These are phyloP conservation scores for Drosophila nigromelanica DNA, from an alignment of 1,140 invertebrate genomes.

Conservation along the genomic window DNA sequence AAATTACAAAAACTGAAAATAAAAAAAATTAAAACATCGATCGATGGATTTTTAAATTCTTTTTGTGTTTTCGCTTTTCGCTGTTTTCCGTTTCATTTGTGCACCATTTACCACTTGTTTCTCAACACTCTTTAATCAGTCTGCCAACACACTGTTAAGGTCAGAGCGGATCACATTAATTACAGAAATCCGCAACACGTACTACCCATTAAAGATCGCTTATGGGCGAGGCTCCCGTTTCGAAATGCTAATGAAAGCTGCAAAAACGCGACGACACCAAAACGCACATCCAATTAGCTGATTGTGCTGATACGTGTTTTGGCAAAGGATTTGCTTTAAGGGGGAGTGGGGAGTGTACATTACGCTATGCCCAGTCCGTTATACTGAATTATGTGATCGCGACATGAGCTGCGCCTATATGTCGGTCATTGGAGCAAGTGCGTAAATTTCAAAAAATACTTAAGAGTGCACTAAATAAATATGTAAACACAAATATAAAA, in stretches of 20 bases:
- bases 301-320: constrained; percentile 74
- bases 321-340: constrained; percentile 53
- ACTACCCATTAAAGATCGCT: constrained; percentile 63
- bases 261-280: constrained; percentile 52
- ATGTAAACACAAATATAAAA: too few relatives aligned
- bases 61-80: constrained; percentile 21
- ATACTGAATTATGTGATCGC: constrained; percentile 58
- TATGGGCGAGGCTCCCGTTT: constrained; percentile 37
- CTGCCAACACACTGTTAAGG: constrained; percentile 76
- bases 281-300: constrained; percentile 71
- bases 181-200: constrained; percentile 69
- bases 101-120: constrained; percentile 68
- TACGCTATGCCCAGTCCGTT: constrained; percentile 8
- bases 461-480: constrained; percentile 1
- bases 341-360: not conserved
- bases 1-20: not conserved
- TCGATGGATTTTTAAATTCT: constrained; percentile 12
- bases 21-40: constrained; percentile 37
- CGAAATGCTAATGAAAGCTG: constrained; percentile 75
- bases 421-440: constrained; percentile 71
- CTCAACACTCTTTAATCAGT: constrained; percentile 78
- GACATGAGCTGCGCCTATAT: constrained; percentile 44
- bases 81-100: constrained; percentile 61
- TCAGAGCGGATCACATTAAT: constrained; percentile 75
- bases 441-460: constrained; percentile 20